A percentile compares a stretch with the other conserved stretches of the same genome.
phyloP scores from a whole-genome alignment of 2,113 vertebrate genomes.

The Sebastes fasciatus region DNA sequence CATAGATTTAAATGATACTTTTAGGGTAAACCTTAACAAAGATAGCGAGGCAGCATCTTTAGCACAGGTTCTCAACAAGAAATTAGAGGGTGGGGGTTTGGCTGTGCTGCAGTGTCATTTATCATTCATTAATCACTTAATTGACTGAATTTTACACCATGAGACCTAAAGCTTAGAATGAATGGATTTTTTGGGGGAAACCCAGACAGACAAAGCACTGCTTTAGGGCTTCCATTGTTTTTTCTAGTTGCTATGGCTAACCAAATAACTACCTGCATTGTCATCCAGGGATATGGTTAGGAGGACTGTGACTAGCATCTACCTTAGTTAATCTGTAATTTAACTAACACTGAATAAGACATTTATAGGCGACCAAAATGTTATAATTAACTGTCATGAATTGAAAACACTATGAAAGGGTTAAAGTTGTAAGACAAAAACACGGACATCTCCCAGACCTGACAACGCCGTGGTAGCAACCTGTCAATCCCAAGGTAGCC shows the following conservation, averaged over 20 bases:
- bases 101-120: not conserved
- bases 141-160: not conserved
- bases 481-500: too few species aligned
- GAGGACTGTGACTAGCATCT: not conserved
- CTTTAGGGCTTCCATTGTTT: not conserved
- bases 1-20: slow-evolving; percentile 54
- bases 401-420: too few species aligned
- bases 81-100: not conserved
- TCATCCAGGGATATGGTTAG: not conserved
- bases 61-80: not conserved
- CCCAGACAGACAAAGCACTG: not conserved
- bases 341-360: too few species aligned
- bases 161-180: not conserved
- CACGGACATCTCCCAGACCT: too few species aligned
- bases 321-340: too few species aligned
- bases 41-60: slow-evolving; percentile 11
- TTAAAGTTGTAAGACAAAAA: too few species aligned
- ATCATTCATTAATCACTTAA: not conserved
- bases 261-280: not conserved
- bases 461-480: too few species aligned
- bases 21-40: slow-evolving; percentile 26
- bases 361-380: too few species aligned
- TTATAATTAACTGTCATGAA: too few species aligned
- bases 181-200: not conserved
- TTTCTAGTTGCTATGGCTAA: not conserved